Evolutionary conservation across 2,113 vertebrate species (phyloP).

Genomic region (Athene noctua): DNA sequence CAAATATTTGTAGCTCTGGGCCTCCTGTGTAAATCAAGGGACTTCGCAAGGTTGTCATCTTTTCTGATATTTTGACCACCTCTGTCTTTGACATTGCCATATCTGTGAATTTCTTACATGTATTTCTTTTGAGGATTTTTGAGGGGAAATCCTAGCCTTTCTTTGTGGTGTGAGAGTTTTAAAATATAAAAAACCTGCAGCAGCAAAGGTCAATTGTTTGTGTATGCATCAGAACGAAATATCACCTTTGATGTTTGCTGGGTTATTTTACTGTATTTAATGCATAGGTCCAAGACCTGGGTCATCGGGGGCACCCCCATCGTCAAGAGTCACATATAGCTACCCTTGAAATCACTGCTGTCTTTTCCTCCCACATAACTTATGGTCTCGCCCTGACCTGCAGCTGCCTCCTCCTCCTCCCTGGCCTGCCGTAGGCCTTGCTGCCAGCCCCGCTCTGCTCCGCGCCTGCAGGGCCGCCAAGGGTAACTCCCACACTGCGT

Average conservation of each 20-base stretch:
- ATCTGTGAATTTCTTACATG: not conserved
- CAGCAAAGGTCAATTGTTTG: not conserved
- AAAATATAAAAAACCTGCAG: not conserved
- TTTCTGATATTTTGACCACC: not conserved
- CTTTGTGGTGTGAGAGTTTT: not conserved
- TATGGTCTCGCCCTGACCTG: not conserved
- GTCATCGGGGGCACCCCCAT: not conserved
- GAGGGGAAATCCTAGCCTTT: not conserved
- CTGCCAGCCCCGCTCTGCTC: not conserved
- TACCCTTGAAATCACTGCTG: not conserved
- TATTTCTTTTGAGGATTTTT: not conserved
- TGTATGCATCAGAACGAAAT: not conserved
- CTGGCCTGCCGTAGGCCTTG: not conserved
- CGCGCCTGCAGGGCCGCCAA: not conserved
- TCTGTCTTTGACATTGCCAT: not conserved
- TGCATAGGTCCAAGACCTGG: not conserved
- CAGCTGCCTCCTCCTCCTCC: not conserved
- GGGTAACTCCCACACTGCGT: not conserved
- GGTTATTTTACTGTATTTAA: not conserved
- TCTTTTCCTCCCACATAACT: not conserved
- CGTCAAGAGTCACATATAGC: not conserved
- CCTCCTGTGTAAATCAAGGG: not conserved
- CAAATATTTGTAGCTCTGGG: not conserved
- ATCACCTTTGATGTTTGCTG: not conserved
- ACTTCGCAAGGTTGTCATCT: not conserved